A percentile compares a stretch with the other conserved stretches of the same genome.
Conservation (phyloP, 2,888 invertebrate species). For the Pemphredon lugubris region DNA sequence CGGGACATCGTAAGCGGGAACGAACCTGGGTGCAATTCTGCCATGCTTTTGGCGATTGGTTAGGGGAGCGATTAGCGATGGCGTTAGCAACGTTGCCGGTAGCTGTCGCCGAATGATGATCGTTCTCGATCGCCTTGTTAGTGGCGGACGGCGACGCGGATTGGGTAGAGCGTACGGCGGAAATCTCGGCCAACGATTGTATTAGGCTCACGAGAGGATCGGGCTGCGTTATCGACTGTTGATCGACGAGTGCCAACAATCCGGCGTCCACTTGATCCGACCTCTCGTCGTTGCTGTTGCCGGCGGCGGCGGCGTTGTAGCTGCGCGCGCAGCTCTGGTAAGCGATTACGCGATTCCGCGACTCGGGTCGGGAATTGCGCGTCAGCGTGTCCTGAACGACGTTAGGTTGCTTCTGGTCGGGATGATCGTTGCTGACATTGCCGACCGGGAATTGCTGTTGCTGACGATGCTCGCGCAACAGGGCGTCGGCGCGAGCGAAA, state of each 20-base stretch:
- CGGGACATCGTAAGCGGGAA: slow-evolving; percentile 55
- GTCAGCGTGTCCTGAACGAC: slow-evolving; percentile 4
- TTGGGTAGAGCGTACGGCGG: slow-evolving; percentile 69
- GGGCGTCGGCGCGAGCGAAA: slow-evolving; percentile 74
- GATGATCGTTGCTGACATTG: slow-evolving; percentile 17
- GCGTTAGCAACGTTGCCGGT: slow-evolving; percentile 66
- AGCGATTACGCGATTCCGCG: slow-evolving; percentile 49
- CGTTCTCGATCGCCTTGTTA: slow-evolving; percentile 70
- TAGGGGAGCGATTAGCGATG: slow-evolving; percentile 77
- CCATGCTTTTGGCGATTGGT: slow-evolving; percentile 80
- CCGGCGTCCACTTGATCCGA: slow-evolving; percentile 69
- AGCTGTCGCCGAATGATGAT: slow-evolving; percentile 50
- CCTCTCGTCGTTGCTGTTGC: slow-evolving; percentile 43
- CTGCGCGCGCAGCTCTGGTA: slow-evolving; percentile 67
- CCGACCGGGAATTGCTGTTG: slow-evolving; percentile 78
- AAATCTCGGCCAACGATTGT: slow-evolving; percentile 76
- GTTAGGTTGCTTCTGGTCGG: slow-evolving; percentile 43
- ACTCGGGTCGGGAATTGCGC: slow-evolving; percentile 57
- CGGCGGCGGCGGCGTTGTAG: slow-evolving; percentile 77
- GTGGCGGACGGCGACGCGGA: slow-evolving; percentile 64
- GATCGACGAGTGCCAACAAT: slow-evolving; percentile 70
- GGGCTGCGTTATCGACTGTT: slow-evolving; percentile 42
- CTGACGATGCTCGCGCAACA: slow-evolving; percentile 72
- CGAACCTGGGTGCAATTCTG: slow-evolving; percentile 79
- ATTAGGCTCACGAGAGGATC: slow-evolving; percentile 78